Evolutionary conservation across 2,888 invertebrate species (phyloP).

Genomic region (Mylabris sibirica): DNA sequence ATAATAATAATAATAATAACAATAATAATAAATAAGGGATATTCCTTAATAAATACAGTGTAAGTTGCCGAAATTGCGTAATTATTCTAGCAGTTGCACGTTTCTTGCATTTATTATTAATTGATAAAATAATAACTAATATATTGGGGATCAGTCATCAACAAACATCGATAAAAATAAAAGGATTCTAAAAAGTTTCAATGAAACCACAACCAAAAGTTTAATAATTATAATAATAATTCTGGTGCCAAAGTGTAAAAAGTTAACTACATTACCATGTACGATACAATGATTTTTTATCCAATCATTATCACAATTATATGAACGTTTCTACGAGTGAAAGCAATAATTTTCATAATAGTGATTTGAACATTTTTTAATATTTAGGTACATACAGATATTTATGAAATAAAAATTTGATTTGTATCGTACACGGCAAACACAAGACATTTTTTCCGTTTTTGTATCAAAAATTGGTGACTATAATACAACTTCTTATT

Average conservation of each 20-base stretch:
- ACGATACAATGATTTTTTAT: slow-evolving; percentile 43
- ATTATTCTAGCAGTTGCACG: slow-evolving; percentile 45
- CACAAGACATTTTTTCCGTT: slow-evolving; percentile 14
- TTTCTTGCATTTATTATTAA: slow-evolving; percentile 26
- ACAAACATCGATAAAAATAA: slow-evolving; percentile 59
- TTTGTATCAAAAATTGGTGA: slow-evolving; percentile 40
- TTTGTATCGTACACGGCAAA: slow-evolving; percentile 48
- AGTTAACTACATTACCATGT: slow-evolving; percentile 57
- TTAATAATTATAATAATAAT: slow-evolving; percentile 52
- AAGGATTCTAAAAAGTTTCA: slow-evolving; percentile 57
- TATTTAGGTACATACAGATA: not conserved
- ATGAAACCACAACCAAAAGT: slow-evolving; percentile 30
- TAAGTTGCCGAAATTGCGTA: slow-evolving; percentile 15
- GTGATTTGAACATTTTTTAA: slow-evolving; percentile 4
- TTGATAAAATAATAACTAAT: slow-evolving; percentile 46
- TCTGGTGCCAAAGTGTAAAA: slow-evolving; percentile 61
- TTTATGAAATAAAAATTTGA: slow-evolving; percentile 20
- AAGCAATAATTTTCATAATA: slow-evolving; percentile 9
- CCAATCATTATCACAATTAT: slow-evolving; percentile 27
- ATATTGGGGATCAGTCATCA: slow-evolving; percentile 58
- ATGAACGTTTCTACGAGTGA: not conserved
- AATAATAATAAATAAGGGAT: not conserved
- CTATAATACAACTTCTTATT: slow-evolving; percentile 47
- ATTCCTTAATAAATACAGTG: not conserved
- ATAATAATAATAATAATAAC: not conserved